Evolutionary conservation across 2,888 invertebrate species (phyloP), one percentile per base, ranked within the genome.

Genomic region (Notodonta ziczac): DNA sequence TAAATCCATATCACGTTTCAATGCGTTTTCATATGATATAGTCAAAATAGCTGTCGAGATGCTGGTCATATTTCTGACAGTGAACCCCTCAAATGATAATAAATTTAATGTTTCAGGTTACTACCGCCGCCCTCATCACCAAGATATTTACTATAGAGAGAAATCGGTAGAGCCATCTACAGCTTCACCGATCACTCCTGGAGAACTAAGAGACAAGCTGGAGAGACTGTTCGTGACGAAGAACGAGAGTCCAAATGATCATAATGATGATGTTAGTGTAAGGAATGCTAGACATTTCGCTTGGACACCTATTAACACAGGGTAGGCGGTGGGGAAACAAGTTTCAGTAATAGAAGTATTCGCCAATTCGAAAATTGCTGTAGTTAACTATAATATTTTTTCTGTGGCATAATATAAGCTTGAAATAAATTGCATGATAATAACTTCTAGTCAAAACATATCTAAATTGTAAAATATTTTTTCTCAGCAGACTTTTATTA

Each of bases 201-300:
- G 89, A n/a, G 95, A 95, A 74, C 80, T 94, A 0, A 85, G 91
- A 57, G 93, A 94, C 50, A 86, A 95, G 63, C 83, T 94, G 53
- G 90, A 93, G 66, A 88, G 91, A 68, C 81, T 95, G 0, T 94
- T 94, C 51, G 83, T 93, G 13, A 91, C 94, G 0, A 94, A 94
- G 60, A 92, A 93, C 60, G 87, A 87, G 5, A 67, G 77, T 4
- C 40, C 80, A 74, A 50, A 79, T 77, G 48, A 80, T 70, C 0
- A 55, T 1, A 77, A 83, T 60, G 89, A 89, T 10, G 89, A 89
- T 3, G 70, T 73, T 0, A 91, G 88, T 63, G 78, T 86, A 0
- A 83, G 92, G n/a, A 90, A 89, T 35, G 89, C 86, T 0, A 89
- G 93, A 50, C 89, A 84, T 61, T 93, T 89, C 50, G 89, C 89